These are phyloP conservation scores for Aromia moschata DNA, from an alignment of 2,888 invertebrate genomes.

Conservation along the genomic window DNA sequence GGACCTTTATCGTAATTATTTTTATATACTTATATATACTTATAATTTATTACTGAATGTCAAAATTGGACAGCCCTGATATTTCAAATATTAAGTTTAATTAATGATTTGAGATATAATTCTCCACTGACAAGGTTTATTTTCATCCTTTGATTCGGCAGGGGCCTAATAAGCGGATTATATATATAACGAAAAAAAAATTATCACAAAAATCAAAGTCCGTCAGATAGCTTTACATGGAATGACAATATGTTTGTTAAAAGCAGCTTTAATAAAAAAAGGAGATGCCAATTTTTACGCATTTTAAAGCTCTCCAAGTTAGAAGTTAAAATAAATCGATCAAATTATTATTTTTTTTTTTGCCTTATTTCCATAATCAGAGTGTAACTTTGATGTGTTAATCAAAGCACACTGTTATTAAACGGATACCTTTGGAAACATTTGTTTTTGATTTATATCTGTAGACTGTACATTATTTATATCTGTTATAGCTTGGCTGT, in stretches of 20 bases:
- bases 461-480: too few relatives aligned
- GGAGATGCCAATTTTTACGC: too few relatives aligned
- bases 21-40: constrained; percentile 2
- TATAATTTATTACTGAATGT: constrained; percentile 20
- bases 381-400: too few relatives aligned
- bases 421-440: too few relatives aligned
- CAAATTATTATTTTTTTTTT: too few relatives aligned
- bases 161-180: constrained; percentile 12
- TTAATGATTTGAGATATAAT: constrained; percentile 24
- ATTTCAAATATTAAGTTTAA: constrained; percentile 22
- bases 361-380: too few relatives aligned
- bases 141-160: constrained; percentile 22
- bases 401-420: too few relatives aligned
- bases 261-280: constrained; percentile 4
- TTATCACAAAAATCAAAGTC: constrained; percentile 25
- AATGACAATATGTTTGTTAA: constrained; percentile 12
- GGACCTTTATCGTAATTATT: constrained; percentile 7
- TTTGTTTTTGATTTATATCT: too few relatives aligned
- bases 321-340: too few relatives aligned
- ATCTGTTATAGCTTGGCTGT: too few relatives aligned
- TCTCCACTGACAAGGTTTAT: constrained; percentile 21
- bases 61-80: constrained; percentile 21
- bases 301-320: too few relatives aligned
- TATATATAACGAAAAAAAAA: constrained; percentile 18
- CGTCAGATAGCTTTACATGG: constrained; percentile 11